phyloP scores from a whole-genome alignment of 2,888 invertebrate species.

The Andricus quercusramuli region DNA sequence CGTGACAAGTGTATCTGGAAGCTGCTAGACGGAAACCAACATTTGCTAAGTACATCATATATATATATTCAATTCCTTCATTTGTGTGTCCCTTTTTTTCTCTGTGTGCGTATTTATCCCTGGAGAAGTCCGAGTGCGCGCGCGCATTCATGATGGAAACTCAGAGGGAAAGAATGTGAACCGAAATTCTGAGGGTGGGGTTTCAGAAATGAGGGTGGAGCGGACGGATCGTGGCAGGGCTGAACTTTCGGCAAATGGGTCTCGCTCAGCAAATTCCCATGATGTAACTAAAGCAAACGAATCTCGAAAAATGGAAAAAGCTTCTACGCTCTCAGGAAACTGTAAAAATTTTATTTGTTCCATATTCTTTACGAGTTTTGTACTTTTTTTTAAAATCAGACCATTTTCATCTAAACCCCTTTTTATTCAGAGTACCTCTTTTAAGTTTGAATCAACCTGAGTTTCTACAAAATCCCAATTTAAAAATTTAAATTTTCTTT shows the following conservation, averaged over 20 bases:
- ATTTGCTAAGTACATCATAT: no score
- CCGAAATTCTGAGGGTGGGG: slow-evolving; percentile 46
- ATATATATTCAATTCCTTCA: no score
- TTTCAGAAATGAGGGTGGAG: slow-evolving; percentile 49
- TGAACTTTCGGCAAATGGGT: slow-evolving; percentile 40
- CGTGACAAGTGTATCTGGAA: no score
- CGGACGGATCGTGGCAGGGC: slow-evolving; percentile 40
- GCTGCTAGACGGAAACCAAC: no score
- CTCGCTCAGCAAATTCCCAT: slow-evolving; percentile 34
- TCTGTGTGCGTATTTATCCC: background rate
- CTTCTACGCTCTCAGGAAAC: slow-evolving; percentile 19
- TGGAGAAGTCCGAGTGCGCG: background rate
- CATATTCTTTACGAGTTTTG: slow-evolving; percentile 36
- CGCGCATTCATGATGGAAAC: slow-evolving; percentile 15
- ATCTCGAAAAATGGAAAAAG: slow-evolving; percentile 33
- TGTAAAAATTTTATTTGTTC: slow-evolving; percentile 43
- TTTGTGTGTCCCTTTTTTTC: background rate
- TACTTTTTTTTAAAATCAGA: slow-evolving; percentile 8
- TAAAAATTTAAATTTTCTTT: no score
- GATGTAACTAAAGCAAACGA: slow-evolving; percentile 43
- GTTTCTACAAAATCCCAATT: no score
- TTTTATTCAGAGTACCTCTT: background rate
- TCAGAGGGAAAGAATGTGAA: slow-evolving; percentile 44
- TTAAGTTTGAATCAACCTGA: background rate
- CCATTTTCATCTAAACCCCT: slow-evolving; percentile 12